Percentiles rank a stretch among this genome's conserved stretches.
Conservation (phyloP, 2,797 vertebrate species). For the Threskiornis aethiopicus region DNA sequence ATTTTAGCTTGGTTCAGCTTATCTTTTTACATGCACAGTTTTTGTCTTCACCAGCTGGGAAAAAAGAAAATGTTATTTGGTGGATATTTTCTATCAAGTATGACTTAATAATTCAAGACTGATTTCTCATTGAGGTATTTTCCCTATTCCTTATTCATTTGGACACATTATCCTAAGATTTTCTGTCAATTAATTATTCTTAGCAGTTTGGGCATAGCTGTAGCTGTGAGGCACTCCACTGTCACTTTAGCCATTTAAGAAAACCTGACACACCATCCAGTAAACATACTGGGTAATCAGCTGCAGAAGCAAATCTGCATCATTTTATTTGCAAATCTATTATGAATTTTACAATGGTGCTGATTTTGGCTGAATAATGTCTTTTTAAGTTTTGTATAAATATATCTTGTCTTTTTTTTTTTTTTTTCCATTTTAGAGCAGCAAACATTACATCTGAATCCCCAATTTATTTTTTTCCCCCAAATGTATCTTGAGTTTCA, state of each 20-base stretch:
- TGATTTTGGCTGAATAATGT: neutral
- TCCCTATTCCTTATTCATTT: neutral
- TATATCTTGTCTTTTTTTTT: neutral
- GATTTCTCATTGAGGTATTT: neutral
- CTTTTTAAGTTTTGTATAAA: neutral
- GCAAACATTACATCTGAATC: neutral
- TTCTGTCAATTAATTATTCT: neutral
- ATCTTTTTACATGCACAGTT: neutral
- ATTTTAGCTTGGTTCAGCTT: neutral
- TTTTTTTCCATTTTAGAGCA: neutral
- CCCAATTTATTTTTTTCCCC: neutral
- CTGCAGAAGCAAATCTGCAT: neutral
- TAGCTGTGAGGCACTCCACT: neutral
- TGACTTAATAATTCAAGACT: neutral
- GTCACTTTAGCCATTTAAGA: neutral
- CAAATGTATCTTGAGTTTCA: neutral
- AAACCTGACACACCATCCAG: neutral
- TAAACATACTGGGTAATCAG: neutral
- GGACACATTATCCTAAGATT: neutral
- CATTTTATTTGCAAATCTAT: neutral
- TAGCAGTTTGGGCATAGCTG: neutral
- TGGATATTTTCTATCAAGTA: neutral
- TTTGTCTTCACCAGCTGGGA: neutral
- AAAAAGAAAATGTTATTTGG: neutral
- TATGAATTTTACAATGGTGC: neutral